Evolutionary conservation across 2,888 invertebrate genomes (phyloP).

Genomic region (Creontiades dilutus): DNA sequence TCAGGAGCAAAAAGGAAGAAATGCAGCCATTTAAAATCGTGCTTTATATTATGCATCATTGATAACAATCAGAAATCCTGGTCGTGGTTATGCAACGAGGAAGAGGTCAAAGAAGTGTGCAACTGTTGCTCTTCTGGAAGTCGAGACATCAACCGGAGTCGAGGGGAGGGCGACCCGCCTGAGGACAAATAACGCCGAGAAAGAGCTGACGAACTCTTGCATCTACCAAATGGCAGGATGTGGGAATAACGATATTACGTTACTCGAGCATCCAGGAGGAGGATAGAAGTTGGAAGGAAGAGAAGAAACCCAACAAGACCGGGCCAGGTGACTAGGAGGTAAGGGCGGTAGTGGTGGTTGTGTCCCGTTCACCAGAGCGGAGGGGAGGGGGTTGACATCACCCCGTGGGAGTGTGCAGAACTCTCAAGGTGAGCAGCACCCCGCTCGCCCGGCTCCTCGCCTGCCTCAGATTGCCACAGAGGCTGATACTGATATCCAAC

Average conservation of each 20-base stretch:
- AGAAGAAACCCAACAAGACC: background rate
- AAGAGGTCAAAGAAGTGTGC: too few species aligned
- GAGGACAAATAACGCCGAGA: too few species aligned
- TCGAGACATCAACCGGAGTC: too few species aligned
- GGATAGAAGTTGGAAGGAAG: background rate
- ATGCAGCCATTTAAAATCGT: too few species aligned
- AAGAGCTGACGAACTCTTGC: background rate
- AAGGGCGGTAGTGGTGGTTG: background rate
- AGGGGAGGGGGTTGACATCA: constrained; percentile 40
- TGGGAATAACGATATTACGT: background rate
- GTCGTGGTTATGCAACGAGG: too few species aligned
- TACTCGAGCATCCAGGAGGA: background rate
- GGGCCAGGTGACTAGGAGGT: background rate
- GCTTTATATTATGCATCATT: too few species aligned
- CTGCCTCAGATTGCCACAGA: background rate
- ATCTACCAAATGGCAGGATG: background rate
- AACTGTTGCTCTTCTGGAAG: too few species aligned
- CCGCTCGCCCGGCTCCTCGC: background rate
- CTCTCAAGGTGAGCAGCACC: constrained; percentile 43
- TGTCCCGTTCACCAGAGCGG: background rate
- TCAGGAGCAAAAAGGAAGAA: too few species aligned
- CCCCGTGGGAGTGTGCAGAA: constrained; percentile 46
- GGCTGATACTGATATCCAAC: background rate
- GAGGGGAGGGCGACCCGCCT: too few species aligned
- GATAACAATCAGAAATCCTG: too few species aligned